phyloP scores from a whole-genome alignment of 2,888 invertebrate species.

The Euzophera pinguis region DNA sequence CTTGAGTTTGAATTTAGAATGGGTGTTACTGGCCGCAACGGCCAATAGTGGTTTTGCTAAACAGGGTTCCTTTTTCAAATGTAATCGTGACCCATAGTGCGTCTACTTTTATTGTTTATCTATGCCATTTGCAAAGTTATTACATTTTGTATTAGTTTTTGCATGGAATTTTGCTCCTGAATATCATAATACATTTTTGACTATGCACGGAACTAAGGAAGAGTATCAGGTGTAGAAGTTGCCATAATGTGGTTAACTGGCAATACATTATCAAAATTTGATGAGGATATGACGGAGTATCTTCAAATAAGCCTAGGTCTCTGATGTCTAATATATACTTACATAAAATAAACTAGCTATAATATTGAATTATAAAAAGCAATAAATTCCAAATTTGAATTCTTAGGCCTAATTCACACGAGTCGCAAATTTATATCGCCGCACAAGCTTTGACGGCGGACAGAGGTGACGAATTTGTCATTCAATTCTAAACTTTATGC shows the following conservation, averaged over 20 bases:
- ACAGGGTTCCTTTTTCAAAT: not conserved
- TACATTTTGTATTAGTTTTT: too few species aligned
- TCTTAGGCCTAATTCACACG: conserved; percentile 27
- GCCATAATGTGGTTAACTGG: too few species aligned
- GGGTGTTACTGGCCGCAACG: conserved; percentile 10
- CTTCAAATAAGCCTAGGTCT: too few species aligned
- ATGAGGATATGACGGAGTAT: too few species aligned
- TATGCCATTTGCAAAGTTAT: too few species aligned
- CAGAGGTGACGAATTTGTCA: conserved; percentile 20
- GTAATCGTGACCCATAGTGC: not conserved
- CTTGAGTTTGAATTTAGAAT: conserved; percentile 8
- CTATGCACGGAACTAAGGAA: too few species aligned
- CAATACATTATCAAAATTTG: too few species aligned
- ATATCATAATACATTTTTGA: too few species aligned
- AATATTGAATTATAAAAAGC: conserved; percentile 9
- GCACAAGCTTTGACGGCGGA: conserved; percentile 16
- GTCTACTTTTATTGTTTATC: too few species aligned
- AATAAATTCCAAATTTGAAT: conserved; percentile 22
- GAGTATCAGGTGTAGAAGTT: too few species aligned
- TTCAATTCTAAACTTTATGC: conserved; percentile 22
- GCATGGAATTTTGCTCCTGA: too few species aligned
- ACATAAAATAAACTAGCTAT: not conserved
- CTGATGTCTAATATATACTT: not conserved
- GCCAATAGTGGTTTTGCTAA: conserved; percentile 3
- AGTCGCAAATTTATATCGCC: conserved; percentile 22